Base-by-base conservation (phyloP, 2,888 invertebrate genomes). In the Stegana nigrithorax region DNA sequence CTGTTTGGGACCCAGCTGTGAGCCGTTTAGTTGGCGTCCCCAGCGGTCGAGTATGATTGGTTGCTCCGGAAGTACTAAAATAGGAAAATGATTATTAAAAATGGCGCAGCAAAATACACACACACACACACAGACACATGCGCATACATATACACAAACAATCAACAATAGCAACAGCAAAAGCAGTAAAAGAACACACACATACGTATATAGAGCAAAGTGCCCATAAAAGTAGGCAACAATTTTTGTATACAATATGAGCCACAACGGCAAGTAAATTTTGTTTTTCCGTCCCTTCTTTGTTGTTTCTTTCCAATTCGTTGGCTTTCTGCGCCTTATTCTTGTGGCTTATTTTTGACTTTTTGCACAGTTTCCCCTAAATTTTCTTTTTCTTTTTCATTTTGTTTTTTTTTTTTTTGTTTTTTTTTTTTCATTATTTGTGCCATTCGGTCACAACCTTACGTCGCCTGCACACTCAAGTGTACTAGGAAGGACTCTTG, bases 11-110 rank as follows among this genome's bases (percentile, higher is more conserved):
- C 95, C 95, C 56, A 93, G 89, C 55, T 90, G 89, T 19, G 92
- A 91, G 72, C 90, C 90, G 86, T 94, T 94, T 82, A 95, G 88
- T 84, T 92, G 91, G 71, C 92, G 90, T 55, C 95, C 94, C 90
- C 91, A 92, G 70, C 92, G 90, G 87, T 95, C 94, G 80, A 94
- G 89, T 78, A 95, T 93, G 71, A 92, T 91, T 45, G 94, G 94
- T 83, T 91, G 91, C 83, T 94, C 94, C 6, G 95, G 95, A 69
- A 95, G 94, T 80, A 95, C 95, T 95, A 90, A 27, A 36, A 61
- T 10, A 12, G 26, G 17, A 60, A 57, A 36, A 47, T 47, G 47
- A 47, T 47, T 47, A 47, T 47, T 23, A 47, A 53, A 57, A 59
- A 63, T 63, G 8, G 57, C 59, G 25, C 21, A 2, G 27, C 36